phyloP scores from a whole-genome alignment of 2,888 invertebrate species.

The Phytoseiulus persimilis region DNA sequence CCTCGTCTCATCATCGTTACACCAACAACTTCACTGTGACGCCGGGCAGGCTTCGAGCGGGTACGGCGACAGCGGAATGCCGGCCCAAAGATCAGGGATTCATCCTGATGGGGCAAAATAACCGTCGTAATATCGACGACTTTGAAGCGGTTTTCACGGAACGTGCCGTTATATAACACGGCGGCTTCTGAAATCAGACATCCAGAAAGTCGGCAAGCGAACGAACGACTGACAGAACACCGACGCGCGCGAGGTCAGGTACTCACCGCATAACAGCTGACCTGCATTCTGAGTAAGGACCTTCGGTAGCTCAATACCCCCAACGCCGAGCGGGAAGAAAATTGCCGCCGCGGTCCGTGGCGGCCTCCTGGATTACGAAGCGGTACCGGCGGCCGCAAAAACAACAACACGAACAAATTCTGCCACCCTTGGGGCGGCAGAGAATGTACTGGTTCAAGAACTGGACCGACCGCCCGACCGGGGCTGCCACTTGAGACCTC shows the following conservation, averaged over 20 bases:
- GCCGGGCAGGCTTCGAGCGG: neutral
- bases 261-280: neutral
- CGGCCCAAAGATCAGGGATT: neutral
- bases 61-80: neutral
- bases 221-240: neutral
- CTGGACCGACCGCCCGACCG: too few species aligned
- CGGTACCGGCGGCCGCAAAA: neutral
- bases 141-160: neutral
- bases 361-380: neutral
- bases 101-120: neutral
- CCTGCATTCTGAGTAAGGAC: neutral
- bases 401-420: neutral
- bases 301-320: slow-evolving; percentile 5
- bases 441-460: neutral
- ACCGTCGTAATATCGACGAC: neutral
- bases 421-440: neutral
- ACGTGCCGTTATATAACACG: neutral
- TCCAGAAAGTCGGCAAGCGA: neutral
- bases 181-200: neutral
- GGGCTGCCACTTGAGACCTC: too few species aligned
- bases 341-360: neutral
- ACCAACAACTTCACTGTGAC: neutral
- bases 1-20: neutral
- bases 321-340: neutral
- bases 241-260: neutral